Evolutionary conservation across 2,888 invertebrate species (phyloP), one percentile per base, ranked within the genome.

Genomic region (Aethes cnicana): DNA sequence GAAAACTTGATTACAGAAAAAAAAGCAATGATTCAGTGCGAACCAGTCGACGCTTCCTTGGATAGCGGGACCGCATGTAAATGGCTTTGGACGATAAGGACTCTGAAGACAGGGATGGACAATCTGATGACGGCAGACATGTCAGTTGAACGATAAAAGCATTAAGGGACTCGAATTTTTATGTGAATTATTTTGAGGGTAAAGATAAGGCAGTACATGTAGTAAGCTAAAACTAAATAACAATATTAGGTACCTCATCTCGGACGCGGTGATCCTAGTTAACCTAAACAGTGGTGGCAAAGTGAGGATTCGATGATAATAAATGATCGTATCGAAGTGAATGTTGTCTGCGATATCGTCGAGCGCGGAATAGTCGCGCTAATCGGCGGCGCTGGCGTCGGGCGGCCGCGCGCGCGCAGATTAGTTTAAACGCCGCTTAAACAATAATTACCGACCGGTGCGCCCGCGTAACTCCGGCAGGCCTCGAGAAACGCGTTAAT

Each of bases 11-110:
- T 82, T 79, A 78, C 72, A 71, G 68, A 78, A 82, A 84, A 78
- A 83, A 77, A 66, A 58, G 66, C 76, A 77, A 81, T 79, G 76
- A 81, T 81, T 77, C 77, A 71, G 69, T 66, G 72, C 61, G 66
- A 72, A 74, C 78, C 72, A 69, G 77, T 72, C 73, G 64, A 65
- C 61, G 63, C 54, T 77, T 74, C 71, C 77, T 72, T 74, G 80
- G 70, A 79, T 85, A 86, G 83, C 86, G 85, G 85, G 82, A 84
- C 72, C 71, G 69, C 81, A 85, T 85, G 80, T 75, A 84, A 84
- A 85, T 83, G 69, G 68, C 65, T 62, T 61, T 61, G 61, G 61
- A 74, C 75, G 74, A 73, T 72, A 72, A 72, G 71, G 21, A 23
- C 30, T 26, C 28, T 28, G 6, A 28, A 43, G 36, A 36, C 28